Percentiles rank a stretch among this genome's conserved stretches.
These are phyloP conservation scores for Sturmia bella DNA, from an alignment of 2,888 invertebrate genomes.

Conservation along the genomic window DNA sequence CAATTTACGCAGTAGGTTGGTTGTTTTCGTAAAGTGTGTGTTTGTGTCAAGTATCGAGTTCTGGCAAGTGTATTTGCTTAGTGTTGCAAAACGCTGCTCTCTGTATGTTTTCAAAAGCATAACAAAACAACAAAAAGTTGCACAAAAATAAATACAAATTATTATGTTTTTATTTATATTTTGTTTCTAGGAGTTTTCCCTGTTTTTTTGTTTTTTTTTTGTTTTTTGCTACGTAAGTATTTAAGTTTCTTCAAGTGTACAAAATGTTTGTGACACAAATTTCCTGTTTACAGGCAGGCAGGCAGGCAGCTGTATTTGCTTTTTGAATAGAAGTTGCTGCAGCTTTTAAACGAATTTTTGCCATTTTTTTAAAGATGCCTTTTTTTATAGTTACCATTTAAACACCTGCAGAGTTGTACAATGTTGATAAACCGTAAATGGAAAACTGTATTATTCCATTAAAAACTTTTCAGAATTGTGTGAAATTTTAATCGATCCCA, in stretches of 20 bases:
- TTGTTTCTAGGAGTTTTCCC: not conserved
- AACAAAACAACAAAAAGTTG: constrained; percentile 9
- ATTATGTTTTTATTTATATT: constrained; percentile 34
- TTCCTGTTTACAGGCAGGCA: constrained; percentile 61
- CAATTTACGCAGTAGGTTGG: constrained; percentile 67
- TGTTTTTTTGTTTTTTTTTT: not conserved
- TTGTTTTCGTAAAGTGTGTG: constrained; percentile 57
- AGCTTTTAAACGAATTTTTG: constrained; percentile 17
- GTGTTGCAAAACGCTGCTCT: constrained; percentile 31
- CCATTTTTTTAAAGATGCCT: constrained; percentile 22
- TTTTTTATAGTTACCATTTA: not conserved
- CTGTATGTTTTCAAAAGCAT: constrained; percentile 17
- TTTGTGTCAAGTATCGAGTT: constrained; percentile 56
- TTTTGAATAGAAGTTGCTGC: constrained; percentile 7
- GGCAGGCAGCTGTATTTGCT: constrained; percentile 17
- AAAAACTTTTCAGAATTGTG: no score
- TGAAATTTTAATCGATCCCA: no score
- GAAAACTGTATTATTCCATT: no score
- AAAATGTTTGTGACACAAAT: constrained; percentile 80
- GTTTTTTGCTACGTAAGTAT: constrained; percentile 17
- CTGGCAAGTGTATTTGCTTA: constrained; percentile 30
- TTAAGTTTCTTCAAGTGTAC: constrained; percentile 74
- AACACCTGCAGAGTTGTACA: constrained; percentile 25
- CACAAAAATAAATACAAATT: constrained; percentile 45
- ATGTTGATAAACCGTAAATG: no score